Base-by-base conservation (phyloP, 2,888 invertebrate species). In the Idaea aversata region DNA sequence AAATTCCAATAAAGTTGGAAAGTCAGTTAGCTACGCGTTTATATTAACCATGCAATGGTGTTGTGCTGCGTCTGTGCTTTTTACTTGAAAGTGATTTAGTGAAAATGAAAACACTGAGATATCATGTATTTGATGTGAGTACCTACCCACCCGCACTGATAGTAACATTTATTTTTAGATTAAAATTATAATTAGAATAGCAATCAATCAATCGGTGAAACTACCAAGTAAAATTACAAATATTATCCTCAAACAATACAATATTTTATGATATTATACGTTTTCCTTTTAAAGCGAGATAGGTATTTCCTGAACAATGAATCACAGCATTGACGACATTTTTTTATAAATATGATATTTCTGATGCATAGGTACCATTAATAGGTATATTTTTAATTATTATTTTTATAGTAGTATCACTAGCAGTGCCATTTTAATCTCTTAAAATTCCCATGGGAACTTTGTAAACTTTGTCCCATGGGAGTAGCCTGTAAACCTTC, bases 1-100 rank as follows among this genome's bases (percentile, higher is more conserved):
- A 74, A 78, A 86, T 83, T 81, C 82, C 83, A 78, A 81, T 85
- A 84, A 77, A 82, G 79, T 85, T 85, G 75, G 82, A 87, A 86
- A 87, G 87, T 86, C 84, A 47, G 79, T 78, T 75, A 77, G 77
- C 77, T 63, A 69, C 67, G 67, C 62, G 76, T 69, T 63, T 69
- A 61, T 70, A 65, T 66, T 68, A 69, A 70, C 75, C 73, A 77
- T 83, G 83, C 79, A 77, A 75, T 78, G 74, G 76, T 77, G 77
- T 64, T 63, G 65, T 78, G 79, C 73, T 75, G 67, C 69, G 38
- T 61, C 61, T 76, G 75, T 77, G 68, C 70, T 76, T 70, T 70
- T 66, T 68, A 66, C 64, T 70, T 71, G 72, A 74, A 69, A 71
- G 76, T 77, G 74, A 71, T 73, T 72, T 74, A 72, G 75, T 76